Evolutionary conservation across 2,797 vertebrate genomes (phyloP).

Genomic region (Pelobates cultripes): DNA sequence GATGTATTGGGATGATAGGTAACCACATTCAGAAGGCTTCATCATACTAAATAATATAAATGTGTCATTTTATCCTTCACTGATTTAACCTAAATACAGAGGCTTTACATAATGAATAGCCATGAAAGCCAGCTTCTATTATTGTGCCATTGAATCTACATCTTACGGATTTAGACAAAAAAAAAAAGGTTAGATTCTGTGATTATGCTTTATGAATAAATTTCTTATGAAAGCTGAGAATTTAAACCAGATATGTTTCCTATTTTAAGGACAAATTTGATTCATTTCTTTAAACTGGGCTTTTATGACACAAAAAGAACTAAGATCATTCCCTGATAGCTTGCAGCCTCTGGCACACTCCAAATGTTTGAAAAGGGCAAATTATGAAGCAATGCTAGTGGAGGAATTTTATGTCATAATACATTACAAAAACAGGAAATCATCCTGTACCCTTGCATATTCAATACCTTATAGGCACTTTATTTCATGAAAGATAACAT

Average conservation of each 20-base stretch:
- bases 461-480: constrained; percentile 49
- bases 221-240: not conserved
- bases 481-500: constrained; percentile 41
- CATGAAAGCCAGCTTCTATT: not conserved
- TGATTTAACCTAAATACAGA: not conserved
- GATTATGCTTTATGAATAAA: not conserved
- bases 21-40: not conserved
- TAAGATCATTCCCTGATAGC: constrained; percentile 1
- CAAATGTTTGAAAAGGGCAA: constrained; percentile 35
- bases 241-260: not conserved
- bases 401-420: constrained; percentile 41
- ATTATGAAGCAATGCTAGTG: constrained; percentile 31
- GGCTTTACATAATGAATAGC: not conserved
- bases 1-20: not conserved
- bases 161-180: not conserved
- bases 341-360: constrained; percentile 13
- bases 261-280: constrained; percentile 1
- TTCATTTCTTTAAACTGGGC: constrained; percentile 17
- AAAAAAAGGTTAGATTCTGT: not conserved
- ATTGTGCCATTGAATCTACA: not conserved
- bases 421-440: constrained; percentile 37
- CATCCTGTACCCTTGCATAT: constrained; percentile 34
- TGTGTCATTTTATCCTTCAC: not conserved
- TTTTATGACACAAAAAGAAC: constrained; percentile 25
- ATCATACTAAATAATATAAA: constrained; percentile 3